Base-by-base conservation (phyloP, 2,113 vertebrate species). In the Megaceryle torquata region DNA sequence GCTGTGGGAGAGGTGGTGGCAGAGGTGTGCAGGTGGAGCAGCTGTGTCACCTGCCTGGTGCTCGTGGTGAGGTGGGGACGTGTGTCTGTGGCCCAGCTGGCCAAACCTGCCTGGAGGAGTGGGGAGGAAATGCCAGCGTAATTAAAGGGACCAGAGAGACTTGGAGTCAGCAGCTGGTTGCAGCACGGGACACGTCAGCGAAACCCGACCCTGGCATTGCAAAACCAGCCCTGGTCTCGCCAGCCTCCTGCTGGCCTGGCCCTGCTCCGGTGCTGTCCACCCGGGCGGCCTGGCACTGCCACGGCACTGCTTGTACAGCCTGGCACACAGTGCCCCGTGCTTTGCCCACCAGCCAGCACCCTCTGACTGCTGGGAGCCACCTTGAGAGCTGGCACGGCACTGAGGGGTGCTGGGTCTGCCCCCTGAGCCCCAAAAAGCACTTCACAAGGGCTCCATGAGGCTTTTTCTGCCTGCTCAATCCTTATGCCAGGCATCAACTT, bases 131-230 rank as follows among this genome's bases (percentile, higher is more conserved):
- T 96, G 96, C 96, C 93, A 95, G 74, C 22, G 0, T 94, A 95
- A 97, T 96, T 96, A 96, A 94, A 96, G 97, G 96, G 96, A 91
- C 86, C 21, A 54, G 67, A 85, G 89, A 84, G 72, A 35, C 53
- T 74, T 59, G 67, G 82, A 96, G 89, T 94, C 88, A 95, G 90
- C 91, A 88, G 95, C 94, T 92, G 91, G 94, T 82, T 93, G 91
- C 77, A 56, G 97, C 85, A 48, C 79, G 33, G 92, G 97, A 97
- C 97, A 97, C 95, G 97, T 98, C 98, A 98, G 98, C 95, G 91
- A 97, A 98, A 98, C 96, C 41, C 9, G 96, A 98, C 95, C 96
- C 95, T 96, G 97, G 96, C 97, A 89, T 60, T 97, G 96, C 96
- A 97, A 91, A 95, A 92, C 93, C 88, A 61, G 78, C 82, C 18